These are phyloP conservation scores for Ennomos fuscantarius DNA, from an alignment of 2,888 invertebrate genomes.

Conservation along the genomic window DNA sequence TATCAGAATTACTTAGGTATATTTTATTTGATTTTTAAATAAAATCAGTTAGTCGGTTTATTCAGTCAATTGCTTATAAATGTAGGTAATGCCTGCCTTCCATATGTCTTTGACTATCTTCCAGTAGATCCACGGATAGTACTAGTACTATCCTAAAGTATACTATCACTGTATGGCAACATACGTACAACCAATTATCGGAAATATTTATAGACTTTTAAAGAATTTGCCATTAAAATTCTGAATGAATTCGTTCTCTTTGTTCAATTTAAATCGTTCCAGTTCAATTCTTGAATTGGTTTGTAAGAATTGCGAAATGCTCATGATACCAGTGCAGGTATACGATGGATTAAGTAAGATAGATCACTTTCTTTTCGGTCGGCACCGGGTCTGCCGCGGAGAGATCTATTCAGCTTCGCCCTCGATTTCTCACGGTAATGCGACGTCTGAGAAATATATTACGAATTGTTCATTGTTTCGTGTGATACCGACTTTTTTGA, in stretches of 20 bases:
- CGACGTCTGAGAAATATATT: slow-evolving; percentile 36
- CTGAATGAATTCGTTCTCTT: slow-evolving; percentile 22
- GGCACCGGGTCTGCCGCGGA: slow-evolving; percentile 47
- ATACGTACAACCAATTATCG: background rate
- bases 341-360: slow-evolving; percentile 62
- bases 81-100: no score
- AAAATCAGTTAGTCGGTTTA: no score
- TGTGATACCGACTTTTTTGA: slow-evolving; percentile 9
- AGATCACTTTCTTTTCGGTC: slow-evolving; percentile 71
- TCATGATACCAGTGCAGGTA: slow-evolving; percentile 52
- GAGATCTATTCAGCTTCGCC: slow-evolving; percentile 58
- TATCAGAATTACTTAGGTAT: no score
- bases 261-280: slow-evolving; percentile 37
- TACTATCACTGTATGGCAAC: background rate
- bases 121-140: no score
- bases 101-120: no score
- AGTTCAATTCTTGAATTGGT: slow-evolving; percentile 35
- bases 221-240: slow-evolving; percentile 4
- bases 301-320: slow-evolving; percentile 53
- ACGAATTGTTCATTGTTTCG: slow-evolving; percentile 40
- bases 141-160: no score
- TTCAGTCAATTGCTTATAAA: no score
- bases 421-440: slow-evolving; percentile 51
- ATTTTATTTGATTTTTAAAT: no score
- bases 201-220: background rate